These are phyloP conservation scores for Drosophila fuyamai DNA, from an alignment of 1,140 invertebrate species.

Conservation along the genomic window DNA sequence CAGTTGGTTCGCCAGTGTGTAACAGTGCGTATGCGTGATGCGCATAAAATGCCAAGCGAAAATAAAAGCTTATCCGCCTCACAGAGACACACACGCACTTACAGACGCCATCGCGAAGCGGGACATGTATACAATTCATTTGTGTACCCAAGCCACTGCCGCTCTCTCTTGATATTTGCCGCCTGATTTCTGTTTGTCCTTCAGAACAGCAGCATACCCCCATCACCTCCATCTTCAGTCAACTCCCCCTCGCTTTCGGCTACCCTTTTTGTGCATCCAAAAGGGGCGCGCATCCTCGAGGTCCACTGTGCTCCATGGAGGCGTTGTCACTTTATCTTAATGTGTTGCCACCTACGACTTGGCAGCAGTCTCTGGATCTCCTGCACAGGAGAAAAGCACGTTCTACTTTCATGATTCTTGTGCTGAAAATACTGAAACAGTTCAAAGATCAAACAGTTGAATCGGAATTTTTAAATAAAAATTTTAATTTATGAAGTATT, in stretches of 20 bases:
- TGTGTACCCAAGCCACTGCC: constrained; percentile 56
- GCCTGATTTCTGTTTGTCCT: constrained; percentile 80
- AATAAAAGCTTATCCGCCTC: constrained; percentile 67
- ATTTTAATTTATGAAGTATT: no score
- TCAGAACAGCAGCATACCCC: constrained; percentile 46
- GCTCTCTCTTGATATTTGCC: constrained; percentile 57
- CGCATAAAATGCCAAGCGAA: constrained; percentile 81
- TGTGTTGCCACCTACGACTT: constrained; percentile 81
- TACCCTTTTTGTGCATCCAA: constrained; percentile 57
- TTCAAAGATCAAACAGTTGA: background rate
- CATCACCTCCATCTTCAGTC: background rate
- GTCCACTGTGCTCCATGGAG: constrained; percentile 58
- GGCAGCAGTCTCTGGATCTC: constrained; percentile 33
- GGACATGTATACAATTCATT: constrained; percentile 71
- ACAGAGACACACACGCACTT: background rate
- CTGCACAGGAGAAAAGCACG: constrained; percentile 6
- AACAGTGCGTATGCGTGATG: constrained; percentile 80
- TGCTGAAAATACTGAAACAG: no score
- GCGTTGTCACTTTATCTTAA: constrained; percentile 83
- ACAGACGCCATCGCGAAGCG: constrained; percentile 14
- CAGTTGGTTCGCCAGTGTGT: constrained; percentile 50
- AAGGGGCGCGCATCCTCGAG: constrained; percentile 23
- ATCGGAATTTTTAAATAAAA: no score
- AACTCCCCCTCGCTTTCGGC: background rate
- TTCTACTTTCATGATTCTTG: background rate